Evolutionary conservation across 1,140 invertebrate genomes (phyloP), one percentile per base, ranked within the genome.

Genomic region (Drosophila arizonae): DNA sequence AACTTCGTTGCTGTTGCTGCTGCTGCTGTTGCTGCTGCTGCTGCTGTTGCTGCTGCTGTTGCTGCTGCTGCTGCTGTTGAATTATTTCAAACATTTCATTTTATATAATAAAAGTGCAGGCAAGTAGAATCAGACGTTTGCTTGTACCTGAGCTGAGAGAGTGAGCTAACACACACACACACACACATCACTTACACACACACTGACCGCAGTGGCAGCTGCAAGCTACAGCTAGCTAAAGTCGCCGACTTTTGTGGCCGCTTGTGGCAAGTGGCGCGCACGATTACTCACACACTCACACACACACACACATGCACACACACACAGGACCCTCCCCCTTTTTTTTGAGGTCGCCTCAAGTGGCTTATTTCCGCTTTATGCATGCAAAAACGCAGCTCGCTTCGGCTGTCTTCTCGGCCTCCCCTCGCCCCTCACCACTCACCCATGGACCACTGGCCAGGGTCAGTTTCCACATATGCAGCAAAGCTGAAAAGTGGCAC

Each of bases 331-430:
- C 6, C 41, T 8, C 33, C 8, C 24, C 6, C 13, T 48, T 26
- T 39, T 17, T 82, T 88, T 88, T 88, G 84, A 88, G 79, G 84
- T 88, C 74, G 87, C 77, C 76, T 80, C 77, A 77, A 88, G 84
- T 88, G 84, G 85, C 80, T 84, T 88, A 89, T 88, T 89, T 88
- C 84, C 84, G 84, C 84, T 84, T 80, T 89, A 77, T 74, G 68
- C 79, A 79, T 84, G 76, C 71, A 64, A 39, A 8, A 36, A 36
- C 33, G 6, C 33, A 24, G 21, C 21, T 24, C 3, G 21, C 21
- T 1, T 24, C 21, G 21, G 21, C 21, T 24, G 21, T 24, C 21
- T 24, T 1, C 21, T 24, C 21, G 21, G 21, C 21, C 17, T 17
- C 21, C 21, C 21, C 21, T 24, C 21, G 2, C 21, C 21, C 21